These are phyloP conservation scores for Lysandra coridon DNA, from an alignment of 2,888 invertebrate genomes.

Conservation along the genomic window DNA sequence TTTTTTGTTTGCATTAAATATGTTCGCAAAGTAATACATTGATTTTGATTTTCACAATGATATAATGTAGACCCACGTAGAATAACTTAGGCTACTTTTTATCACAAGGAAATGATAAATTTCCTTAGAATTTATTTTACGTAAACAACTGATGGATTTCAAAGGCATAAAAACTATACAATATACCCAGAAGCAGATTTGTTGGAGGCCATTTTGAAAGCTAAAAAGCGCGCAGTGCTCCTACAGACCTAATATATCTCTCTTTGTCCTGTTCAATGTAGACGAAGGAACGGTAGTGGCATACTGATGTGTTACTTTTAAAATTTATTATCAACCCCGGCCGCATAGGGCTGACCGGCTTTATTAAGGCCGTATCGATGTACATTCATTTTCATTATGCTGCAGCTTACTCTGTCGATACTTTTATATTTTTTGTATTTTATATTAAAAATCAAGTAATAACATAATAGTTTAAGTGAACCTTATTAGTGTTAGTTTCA, in stretches of 20 bases:
- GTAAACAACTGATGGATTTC: not conserved
- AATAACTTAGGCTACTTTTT: not conserved
- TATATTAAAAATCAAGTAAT: not conserved
- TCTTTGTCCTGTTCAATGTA: constrained; percentile 70
- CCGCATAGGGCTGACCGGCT: constrained; percentile 46
- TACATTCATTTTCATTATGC: constrained; percentile 33
- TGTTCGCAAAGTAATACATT: not conserved
- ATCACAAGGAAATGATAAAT: not conserved
- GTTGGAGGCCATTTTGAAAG: constrained; percentile 34
- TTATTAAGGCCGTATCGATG: constrained; percentile 21
- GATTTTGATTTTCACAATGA: not conserved
- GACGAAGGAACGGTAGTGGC: constrained; percentile 63
- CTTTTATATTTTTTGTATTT: not conserved
- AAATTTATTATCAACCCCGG: constrained; percentile 68
- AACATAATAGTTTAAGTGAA: too few relatives aligned
- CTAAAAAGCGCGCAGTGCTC: constrained; percentile 45
- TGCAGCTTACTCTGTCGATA: constrained; percentile 35
- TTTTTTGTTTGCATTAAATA: too few relatives aligned
- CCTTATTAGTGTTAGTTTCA: too few relatives aligned
- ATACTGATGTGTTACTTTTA: constrained; percentile 76
- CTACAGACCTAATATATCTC: constrained; percentile 69
- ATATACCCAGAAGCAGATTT: constrained; percentile 1
- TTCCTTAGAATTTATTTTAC: not conserved
- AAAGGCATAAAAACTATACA: not conserved
- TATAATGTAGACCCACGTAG: not conserved